Conservation (phyloP, 1,140 invertebrate genomes). For the Drosophila paulistorum region DNA sequence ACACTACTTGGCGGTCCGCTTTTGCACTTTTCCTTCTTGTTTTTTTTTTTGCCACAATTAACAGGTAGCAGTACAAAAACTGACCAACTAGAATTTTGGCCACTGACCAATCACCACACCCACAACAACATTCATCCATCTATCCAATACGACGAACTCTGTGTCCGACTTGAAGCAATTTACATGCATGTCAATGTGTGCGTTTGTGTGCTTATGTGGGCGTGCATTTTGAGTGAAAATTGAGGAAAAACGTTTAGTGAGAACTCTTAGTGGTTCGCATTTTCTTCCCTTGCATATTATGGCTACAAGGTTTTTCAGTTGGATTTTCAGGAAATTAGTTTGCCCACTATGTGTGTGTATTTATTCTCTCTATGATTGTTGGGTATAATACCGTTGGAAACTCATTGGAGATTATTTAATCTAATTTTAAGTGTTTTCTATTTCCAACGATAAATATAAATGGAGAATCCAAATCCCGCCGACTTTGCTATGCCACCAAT, state of each 20-base stretch:
- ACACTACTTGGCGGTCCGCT: not conserved
- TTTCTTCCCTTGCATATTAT: not conserved
- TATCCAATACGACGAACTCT: not conserved
- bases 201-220: not conserved
- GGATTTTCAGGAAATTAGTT: not conserved
- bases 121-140: not conserved
- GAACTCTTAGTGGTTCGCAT: not conserved
- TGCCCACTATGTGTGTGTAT: not conserved
- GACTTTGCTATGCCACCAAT: too few species aligned
- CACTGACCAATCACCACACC: constrained; percentile 10
- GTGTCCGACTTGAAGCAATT: not conserved
- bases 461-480: too few species aligned
- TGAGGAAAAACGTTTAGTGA: constrained; percentile 10
- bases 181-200: not conserved
- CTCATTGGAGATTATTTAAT: not conserved
- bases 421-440: too few species aligned
- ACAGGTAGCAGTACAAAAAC: not conserved
- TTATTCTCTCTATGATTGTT: not conserved
- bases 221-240: not conserved
- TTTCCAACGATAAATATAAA: too few species aligned
- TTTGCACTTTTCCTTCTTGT: not conserved
- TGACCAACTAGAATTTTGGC: constrained; percentile 1
- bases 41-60: constrained; percentile 6
- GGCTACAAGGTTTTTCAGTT: not conserved
- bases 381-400: not conserved